Base-by-base conservation (phyloP, 2,113 vertebrate species). In the Psettodes erumei region DNA sequence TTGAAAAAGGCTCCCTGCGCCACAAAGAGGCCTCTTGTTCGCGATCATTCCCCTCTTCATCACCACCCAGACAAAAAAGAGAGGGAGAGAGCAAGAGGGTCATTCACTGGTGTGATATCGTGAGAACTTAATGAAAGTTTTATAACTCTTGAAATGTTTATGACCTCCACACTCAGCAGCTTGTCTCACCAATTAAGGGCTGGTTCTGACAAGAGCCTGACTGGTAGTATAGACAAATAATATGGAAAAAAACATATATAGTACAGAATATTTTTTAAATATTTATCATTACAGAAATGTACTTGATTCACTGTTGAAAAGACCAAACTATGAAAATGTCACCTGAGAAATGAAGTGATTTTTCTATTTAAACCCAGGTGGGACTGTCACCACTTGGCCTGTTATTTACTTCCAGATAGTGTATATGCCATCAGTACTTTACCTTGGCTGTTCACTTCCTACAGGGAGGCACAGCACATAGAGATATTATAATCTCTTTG, bases 41-140 rank as follows among this genome's bases (percentile, higher is more conserved):
- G 21, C 84, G 84, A 87, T 84, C 84, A 43, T 84, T 89, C 89
- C 86, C 83, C 88, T 86, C 84, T 89, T 89, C 82, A 86, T 76
- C 86, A 37, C 79, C 64, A 43, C 68, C 83, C 75, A 68, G 70
- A 84, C 85, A 83, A 87, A 89, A 85, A 54, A 72, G 78, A 81
- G 79, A 78, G 82, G 59, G 75, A 72, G 87, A 83, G 90, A 92
- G 88, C 88, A 90, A 79, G 77, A 88, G 91, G 94, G 93, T 93
- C 93, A 93, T 64, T 91, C 77, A 80, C 90, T 92, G 85, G 88
- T 76, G 81, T 88, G 90, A 93, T 94, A 95, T 95, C 94, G 94
- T 95, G 94, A 95, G 94, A 95, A 95, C 94, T 94, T 95, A 94
- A 94, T 95, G 94, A 94, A 95, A 94, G 92, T 94, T 95, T 94